A percentile compares a stretch with the other conserved stretches of the same genome.
Evolutionary conservation across 2,888 invertebrate genomes (phyloP).

Genomic region (Troides oblongomaculatus): DNA sequence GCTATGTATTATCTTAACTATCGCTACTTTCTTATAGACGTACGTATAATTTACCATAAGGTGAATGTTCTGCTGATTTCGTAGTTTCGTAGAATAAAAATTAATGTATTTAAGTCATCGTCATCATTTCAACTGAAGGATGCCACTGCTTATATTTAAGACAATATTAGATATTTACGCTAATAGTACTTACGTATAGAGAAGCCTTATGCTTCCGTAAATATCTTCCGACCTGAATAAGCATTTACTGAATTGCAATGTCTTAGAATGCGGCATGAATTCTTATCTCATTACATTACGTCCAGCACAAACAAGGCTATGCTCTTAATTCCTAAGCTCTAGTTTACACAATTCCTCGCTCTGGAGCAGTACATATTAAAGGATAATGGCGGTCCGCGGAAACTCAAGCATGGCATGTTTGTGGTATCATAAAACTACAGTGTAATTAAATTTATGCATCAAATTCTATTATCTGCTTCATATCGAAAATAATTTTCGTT

Average conservation of each 20-base stretch:
- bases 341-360: slow-evolving; percentile 59
- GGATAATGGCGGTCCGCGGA: slow-evolving; percentile 20
- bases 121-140: no score
- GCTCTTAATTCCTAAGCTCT: slow-evolving; percentile 58
- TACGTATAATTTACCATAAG: no score
- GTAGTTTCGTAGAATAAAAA: no score
- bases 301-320: slow-evolving; percentile 43
- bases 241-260: slow-evolving; percentile 43
- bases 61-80: no score
- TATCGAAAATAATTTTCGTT: not conserved
- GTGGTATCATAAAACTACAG: slow-evolving; percentile 23
- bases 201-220: slow-evolving; percentile 15
- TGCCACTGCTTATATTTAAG: not conserved
- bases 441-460: slow-evolving; percentile 24
- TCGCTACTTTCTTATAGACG: no score
- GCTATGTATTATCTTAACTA: no score
- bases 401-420: slow-evolving; percentile 24
- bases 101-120: no score
- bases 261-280: slow-evolving; percentile 46
- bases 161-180: not conserved
- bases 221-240: slow-evolving; percentile 14
- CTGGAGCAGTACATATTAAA: slow-evolving; percentile 61
- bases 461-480: slow-evolving; percentile 20
- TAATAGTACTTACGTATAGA: not conserved
- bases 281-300: slow-evolving; percentile 60